A percentile compares a stretch with the other conserved stretches of the same genome.
phyloP scores from a whole-genome alignment of 2,113 vertebrate genomes.

The Labrus mixtus region DNA sequence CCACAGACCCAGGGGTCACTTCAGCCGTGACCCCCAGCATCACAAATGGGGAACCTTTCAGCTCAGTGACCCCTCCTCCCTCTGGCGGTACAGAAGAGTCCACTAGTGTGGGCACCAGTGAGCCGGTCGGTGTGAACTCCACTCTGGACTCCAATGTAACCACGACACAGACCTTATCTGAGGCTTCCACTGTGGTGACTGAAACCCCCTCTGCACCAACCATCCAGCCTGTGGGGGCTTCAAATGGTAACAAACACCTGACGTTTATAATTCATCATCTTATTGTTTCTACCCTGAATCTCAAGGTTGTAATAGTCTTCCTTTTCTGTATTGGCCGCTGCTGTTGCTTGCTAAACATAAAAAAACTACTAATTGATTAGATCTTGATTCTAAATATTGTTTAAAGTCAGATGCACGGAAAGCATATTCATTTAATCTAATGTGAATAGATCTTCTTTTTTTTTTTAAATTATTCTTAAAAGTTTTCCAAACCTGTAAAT shows the following conservation, averaged over 20 bases:
- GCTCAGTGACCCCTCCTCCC: constrained; percentile 42
- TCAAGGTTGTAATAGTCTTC: no score
- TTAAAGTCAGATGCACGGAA: no score
- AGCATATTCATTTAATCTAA: no score
- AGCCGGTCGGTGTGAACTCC: not conserved
- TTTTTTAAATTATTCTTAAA: no score
- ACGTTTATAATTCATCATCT: no score
- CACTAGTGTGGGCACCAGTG: not conserved
- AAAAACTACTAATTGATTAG: no score
- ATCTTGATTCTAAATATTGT: no score
- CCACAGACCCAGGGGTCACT: constrained; percentile 13
- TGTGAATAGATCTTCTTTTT: no score
- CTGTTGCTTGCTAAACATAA: no score
- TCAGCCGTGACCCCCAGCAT: not conserved
- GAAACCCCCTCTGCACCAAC: constrained; percentile 26
- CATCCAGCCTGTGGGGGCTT: not conserved
- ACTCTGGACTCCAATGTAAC: not conserved
- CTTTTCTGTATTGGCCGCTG: no score
- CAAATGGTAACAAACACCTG: constrained; percentile 32
- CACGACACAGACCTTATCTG: not conserved
- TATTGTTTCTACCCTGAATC: no score
- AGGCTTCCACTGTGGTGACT: not conserved
- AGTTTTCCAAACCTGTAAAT: no score
- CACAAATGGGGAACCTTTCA: not conserved
- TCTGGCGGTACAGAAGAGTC: not conserved